Conservation (phyloP, 2,888 invertebrate species). For the Xestia ashworthii region DNA sequence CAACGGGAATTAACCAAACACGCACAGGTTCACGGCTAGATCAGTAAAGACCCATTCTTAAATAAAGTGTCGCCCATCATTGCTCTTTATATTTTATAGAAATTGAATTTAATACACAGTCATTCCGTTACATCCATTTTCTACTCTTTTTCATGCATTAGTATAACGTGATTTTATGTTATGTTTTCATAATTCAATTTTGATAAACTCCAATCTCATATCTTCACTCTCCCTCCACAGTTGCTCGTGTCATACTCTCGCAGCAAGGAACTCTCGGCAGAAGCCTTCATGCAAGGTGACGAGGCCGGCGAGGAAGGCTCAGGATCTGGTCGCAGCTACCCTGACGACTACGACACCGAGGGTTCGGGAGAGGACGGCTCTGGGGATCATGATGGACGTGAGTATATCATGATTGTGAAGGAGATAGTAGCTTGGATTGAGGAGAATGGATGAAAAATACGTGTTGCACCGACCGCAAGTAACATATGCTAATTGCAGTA, state of each 20-base stretch:
- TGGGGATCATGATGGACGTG: slow-evolving; percentile 79
- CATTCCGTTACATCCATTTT: neutral
- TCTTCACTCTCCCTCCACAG: slow-evolving; percentile 68
- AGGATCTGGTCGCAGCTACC: slow-evolving; percentile 90
- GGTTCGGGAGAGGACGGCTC: slow-evolving; percentile 88
- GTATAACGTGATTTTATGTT: too few relatives aligned
- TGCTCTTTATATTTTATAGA: too few relatives aligned
- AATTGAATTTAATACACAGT: too few relatives aligned
- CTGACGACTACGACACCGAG: slow-evolving; percentile 88
- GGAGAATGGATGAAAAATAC: neutral
- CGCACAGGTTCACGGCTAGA: neutral
- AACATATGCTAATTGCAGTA: neutral
- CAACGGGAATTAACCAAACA: too few relatives aligned
- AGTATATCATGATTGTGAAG: slow-evolving; percentile 56
- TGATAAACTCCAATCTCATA: neutral
- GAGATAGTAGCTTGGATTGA: neutral
- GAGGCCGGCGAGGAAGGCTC: slow-evolving; percentile 91
- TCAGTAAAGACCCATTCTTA: neutral
- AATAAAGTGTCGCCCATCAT: neutral
- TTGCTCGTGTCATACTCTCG: slow-evolving; percentile 83
- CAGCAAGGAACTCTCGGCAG: slow-evolving; percentile 78
- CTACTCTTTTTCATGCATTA: neutral
- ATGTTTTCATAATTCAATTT: neutral
- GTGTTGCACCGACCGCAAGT: neutral
- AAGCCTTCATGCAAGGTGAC: slow-evolving; percentile 91